These are phyloP conservation scores for Physella acuta DNA, from an alignment of 1,140 invertebrate genomes.

Conservation along the genomic window DNA sequence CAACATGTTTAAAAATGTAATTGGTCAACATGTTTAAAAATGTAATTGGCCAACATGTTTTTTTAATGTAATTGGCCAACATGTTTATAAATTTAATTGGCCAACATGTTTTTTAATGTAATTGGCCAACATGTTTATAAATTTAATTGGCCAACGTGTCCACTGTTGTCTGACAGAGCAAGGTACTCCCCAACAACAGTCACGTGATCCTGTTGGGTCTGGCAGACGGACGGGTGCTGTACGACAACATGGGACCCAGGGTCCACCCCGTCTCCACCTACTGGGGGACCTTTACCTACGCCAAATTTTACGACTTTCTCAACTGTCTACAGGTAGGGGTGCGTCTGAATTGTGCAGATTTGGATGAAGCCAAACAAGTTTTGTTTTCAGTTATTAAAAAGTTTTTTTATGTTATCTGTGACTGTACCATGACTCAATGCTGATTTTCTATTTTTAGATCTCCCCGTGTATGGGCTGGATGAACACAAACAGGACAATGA, in stretches of 20 bases:
- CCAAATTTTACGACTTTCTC: constrained; percentile 62
- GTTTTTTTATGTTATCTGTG: no score
- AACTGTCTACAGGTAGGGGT: constrained; percentile 61
- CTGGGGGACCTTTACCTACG: constrained; percentile 59
- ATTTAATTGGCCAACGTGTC: no score
- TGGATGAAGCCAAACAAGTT: no score
- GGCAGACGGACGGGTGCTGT: constrained; percentile 62
- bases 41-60: no score
- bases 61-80: no score
- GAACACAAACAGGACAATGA: constrained; percentile 59
- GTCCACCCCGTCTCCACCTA: constrained; percentile 62
- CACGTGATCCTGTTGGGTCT: constrained; percentile 62
- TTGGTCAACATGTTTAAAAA: no score
- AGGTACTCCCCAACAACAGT: constrained; percentile 57
- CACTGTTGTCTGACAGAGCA: constrained; percentile 45
- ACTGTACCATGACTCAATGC: background rate
- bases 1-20: no score
- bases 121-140: no score
- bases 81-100: no score
- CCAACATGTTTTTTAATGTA: no score
- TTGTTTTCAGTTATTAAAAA: no score
- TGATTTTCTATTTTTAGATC: background rate
- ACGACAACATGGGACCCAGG: constrained; percentile 56
- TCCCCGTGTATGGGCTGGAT: constrained; percentile 62
- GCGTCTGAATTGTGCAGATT: no score